Base-by-base conservation (phyloP, 2,113 vertebrate genomes). In the Hemiscyllium ocellatum region DNA sequence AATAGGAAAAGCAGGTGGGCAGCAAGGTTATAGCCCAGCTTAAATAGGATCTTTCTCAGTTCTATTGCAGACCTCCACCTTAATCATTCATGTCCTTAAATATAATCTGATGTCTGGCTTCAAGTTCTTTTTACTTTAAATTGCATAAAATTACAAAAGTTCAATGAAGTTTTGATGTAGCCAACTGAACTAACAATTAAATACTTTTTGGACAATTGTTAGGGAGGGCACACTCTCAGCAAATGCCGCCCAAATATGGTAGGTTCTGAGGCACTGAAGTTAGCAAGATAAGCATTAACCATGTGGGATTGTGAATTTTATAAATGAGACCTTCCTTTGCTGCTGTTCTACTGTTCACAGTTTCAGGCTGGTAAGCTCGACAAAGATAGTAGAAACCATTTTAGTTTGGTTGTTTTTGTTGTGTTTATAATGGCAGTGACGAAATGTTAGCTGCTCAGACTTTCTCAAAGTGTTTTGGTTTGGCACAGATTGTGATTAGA, bases 241-340 rank as follows among this genome's bases (percentile, higher is more conserved):
- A 76, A 95, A 76, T 76, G 68, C 37, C 52, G 69, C 68, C 94
- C 94, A 95, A 76, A 95, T 95, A 95, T 72, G 94, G 94, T 70
- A 72, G 24, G 47, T 15, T 95, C 6, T 7, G 3, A 95, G 93
- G 47, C 50, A 90, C 7, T 90, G 87, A 61, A 61, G 87, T 12
- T 61, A 24, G 26, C 69, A 52, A 95, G 68, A 95, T 76, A 95
- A 61, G 20, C 94, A 95, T 17, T n/a, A 50, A 2, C 47, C 94
- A 72, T 95, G 94, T 95, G 68, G 42, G 6, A 37, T 33, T 33
- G 24, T 50, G 42, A 52, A 76, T 95, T 72, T 29, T 95, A 52
- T 20, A 95, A 52, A 7, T 61, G 87, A 29, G 52, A 24, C 29
- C 29, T 90, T 33, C 24, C 94, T 50, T 95, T 95, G 94, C 68